Percentiles rank a stretch among this genome's conserved stretches.
Evolutionary conservation across 2,797 vertebrate species (phyloP).

Genomic region (Gambusia yucatana): DNA sequence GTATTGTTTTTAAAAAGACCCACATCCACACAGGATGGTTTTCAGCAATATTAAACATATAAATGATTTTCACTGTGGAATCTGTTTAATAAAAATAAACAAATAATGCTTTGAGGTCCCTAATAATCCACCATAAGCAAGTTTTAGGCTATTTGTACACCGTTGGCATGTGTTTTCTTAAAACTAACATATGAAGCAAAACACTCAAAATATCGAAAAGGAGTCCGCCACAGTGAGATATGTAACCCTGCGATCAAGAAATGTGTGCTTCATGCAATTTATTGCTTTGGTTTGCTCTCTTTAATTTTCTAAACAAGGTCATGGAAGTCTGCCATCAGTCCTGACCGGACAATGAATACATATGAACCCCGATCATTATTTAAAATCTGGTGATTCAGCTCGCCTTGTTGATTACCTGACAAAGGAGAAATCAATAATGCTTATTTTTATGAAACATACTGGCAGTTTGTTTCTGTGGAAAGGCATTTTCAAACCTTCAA

Average conservation of each 20-base stretch:
- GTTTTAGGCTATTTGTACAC: background rate
- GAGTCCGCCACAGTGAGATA: background rate
- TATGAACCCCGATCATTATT: constrained; percentile 70
- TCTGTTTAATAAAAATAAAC: background rate
- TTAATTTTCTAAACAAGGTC: constrained; percentile 69
- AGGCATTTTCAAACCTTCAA: constrained; percentile 66
- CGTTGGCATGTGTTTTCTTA: background rate
- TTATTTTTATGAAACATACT: constrained; percentile 62
- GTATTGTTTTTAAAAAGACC: background rate
- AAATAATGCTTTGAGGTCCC: background rate
- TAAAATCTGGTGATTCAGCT: constrained; percentile 58
- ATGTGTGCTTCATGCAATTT: constrained; percentile 50
- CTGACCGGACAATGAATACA: constrained; percentile 67
- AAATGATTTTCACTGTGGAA: background rate
- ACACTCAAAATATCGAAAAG: background rate
- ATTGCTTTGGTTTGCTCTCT: constrained; percentile 59
- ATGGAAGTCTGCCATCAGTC: constrained; percentile 64
- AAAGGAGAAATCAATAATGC: constrained; percentile 70
- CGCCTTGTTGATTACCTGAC: constrained; percentile 66
- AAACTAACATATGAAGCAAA: background rate
- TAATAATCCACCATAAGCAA: background rate
- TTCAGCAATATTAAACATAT: background rate
- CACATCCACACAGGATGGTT: background rate
- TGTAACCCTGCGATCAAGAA: constrained; percentile 63
- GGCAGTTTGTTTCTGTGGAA: constrained; percentile 37